These are phyloP conservation scores for Hippolais icterina DNA, from an alignment of 2,113 vertebrate species.

Conservation along the genomic window DNA sequence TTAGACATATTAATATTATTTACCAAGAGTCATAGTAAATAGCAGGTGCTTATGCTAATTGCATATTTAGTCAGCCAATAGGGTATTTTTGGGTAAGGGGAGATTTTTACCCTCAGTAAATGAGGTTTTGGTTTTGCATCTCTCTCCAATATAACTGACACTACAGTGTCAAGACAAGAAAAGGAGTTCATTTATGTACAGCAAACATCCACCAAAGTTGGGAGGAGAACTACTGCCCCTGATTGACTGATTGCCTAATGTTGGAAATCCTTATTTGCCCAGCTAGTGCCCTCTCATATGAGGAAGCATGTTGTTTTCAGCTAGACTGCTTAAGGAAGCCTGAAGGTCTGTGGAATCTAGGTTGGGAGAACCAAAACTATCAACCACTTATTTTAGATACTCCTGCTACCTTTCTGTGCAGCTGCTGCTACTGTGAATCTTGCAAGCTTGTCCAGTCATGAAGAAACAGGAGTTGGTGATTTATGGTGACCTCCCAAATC, in stretches of 20 bases:
- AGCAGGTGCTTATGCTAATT: neutral
- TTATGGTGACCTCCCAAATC: neutral
- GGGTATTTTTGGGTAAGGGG: neutral
- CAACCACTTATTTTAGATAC: neutral
- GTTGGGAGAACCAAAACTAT: neutral
- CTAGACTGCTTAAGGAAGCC: neutral
- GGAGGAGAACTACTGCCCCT: neutral
- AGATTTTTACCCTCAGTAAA: neutral
- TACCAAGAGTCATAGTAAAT: neutral
- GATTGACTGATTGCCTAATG: neutral
- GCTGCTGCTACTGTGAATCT: neutral
- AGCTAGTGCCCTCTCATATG: neutral
- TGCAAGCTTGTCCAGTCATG: neutral
- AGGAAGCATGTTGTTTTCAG: neutral
- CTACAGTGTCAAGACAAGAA: neutral
- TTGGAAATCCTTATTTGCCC: neutral
- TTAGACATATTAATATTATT: neutral
- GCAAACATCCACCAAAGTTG: neutral
- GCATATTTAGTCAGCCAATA: rapidly evolving
- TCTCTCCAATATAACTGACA: neutral
- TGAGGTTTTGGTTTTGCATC: neutral
- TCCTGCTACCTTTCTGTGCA: neutral
- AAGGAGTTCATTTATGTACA: neutral
- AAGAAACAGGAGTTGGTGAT: neutral
- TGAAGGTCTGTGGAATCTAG: neutral